phyloP scores from a whole-genome alignment of 92 coral and sea anemone species.

The Actinostola sp. region DNA sequence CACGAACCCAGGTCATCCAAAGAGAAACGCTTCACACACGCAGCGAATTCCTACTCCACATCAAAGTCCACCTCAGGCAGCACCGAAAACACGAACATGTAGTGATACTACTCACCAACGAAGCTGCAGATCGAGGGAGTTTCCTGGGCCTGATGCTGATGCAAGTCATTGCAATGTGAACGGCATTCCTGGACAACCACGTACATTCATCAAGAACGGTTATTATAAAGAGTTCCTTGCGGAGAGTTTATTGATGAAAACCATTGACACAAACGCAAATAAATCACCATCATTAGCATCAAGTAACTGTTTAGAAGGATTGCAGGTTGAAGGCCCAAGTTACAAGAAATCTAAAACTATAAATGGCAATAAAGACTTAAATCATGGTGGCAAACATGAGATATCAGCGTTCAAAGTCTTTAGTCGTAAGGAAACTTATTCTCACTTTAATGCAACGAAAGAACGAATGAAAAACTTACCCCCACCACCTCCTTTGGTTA shows the following conservation, averaged over 20 bases:
- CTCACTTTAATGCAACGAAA: neutral
- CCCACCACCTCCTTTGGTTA: constrained; percentile 41
- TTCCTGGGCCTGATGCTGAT: too few relatives aligned
- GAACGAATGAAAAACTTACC: constrained; percentile 22
- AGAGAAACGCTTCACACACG: too few relatives aligned
- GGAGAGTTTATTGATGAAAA: neutral
- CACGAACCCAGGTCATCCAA: too few relatives aligned
- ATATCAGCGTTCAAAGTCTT: constrained; percentile 11
- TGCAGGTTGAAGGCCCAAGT: neutral
- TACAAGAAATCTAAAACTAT: neutral
- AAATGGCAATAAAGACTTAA: neutral
- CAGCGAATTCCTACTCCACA: too few relatives aligned
- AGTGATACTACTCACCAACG: too few relatives aligned
- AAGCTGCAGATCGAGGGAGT: too few relatives aligned
- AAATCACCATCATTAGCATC: too few relatives aligned
- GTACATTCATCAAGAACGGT: neutral
- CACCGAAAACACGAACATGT: neutral
- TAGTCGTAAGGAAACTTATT: constrained; percentile 4
- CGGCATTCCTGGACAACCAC: constrained; percentile 8
- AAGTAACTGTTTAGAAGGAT: too few relatives aligned
- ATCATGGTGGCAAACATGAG: neutral
- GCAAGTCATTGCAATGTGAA: neutral
- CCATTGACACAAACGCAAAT: neutral
- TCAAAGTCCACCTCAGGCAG: neutral
- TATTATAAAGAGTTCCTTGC: constrained; percentile 14